Evolutionary conservation across 2,888 invertebrate genomes (phyloP), one percentile per base, ranked within the genome.

Genomic region (Temnothorax rugatulus): DNA sequence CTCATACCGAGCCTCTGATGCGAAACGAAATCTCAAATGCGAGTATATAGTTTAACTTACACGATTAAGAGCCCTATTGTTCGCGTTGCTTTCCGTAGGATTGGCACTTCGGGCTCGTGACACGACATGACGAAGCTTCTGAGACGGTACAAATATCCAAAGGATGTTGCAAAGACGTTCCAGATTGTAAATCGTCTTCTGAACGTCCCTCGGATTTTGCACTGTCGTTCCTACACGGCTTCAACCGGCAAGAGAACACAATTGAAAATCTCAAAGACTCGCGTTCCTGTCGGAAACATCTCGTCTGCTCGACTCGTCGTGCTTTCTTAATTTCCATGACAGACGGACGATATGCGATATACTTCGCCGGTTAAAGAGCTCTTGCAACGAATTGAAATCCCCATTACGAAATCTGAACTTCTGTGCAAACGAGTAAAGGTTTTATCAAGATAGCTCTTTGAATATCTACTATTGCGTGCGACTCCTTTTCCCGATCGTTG

Each of bases 51-150:
- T 79, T 69, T 57, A 59, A 73, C 8, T 64, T n/a, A 21, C 7
- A 47, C 7, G 44, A 57, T 34, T 34, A 69, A n/a, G n/a, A 38
- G 15, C 29, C 18, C n/a, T 11, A 57, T 79, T 25, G 47, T 29
- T 47, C 74, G 77, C 68, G 87, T 91, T 86, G 84, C 90, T 89
- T 85, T 91, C 86, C 89, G 86, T 87, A 88, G 88, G 76, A 87
- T 34, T 50, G 59, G 64, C 34, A 34, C 41, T 61, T 41, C 34
- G 61, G 47, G 47, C 68, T 61, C 21, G 47, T 38, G 25, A 34
- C 15, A 50, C 29, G 52, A 38, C 44, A 57, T 34, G 25, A 64
- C 54, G 38, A 64, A 15, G 25, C 61, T 52, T 41, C 59, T 15
- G 61, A 34, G 34, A 34, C 61, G 18, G n/a, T 54, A 44, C 50